These are phyloP conservation scores for Brienomyrus brachyistius DNA, from an alignment of 2,113 vertebrate genomes.

Conservation along the genomic window DNA sequence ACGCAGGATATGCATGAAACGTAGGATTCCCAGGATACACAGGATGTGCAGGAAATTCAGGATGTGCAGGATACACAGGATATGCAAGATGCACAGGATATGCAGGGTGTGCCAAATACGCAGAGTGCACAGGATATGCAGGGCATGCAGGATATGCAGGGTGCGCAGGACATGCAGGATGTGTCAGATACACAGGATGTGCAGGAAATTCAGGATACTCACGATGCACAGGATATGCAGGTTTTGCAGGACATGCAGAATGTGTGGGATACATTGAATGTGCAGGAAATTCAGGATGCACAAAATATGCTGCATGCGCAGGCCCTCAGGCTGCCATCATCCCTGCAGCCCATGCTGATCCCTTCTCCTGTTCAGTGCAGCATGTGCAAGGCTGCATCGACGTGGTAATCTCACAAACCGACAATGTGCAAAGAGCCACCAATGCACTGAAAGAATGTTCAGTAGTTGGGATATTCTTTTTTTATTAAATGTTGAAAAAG, in stretches of 20 bases:
- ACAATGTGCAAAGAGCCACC: not conserved
- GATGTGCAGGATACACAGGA: not conserved
- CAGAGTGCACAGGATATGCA: not conserved
- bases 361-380: not conserved
- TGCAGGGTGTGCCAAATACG: not conserved
- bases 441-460: not conserved
- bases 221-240: no score
- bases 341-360: not conserved
- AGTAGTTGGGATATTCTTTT: not conserved
- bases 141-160: not conserved
- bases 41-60: not conserved
- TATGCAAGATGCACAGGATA: not conserved
- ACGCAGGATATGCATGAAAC: not conserved
- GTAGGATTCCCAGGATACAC: not conserved
- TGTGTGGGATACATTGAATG: not conserved
- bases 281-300: not conserved
- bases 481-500: not conserved
- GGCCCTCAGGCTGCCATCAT: not conserved
- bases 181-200: no score
- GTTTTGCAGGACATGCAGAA: not conserved
- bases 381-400: not conserved
- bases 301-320: not conserved
- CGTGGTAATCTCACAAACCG: not conserved
- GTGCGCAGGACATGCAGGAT: not conserved
- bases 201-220: no score